These are phyloP conservation scores for Onychomys leucogaster DNA, from an alignment of 2,797 vertebrate species.

Conservation along the genomic window DNA sequence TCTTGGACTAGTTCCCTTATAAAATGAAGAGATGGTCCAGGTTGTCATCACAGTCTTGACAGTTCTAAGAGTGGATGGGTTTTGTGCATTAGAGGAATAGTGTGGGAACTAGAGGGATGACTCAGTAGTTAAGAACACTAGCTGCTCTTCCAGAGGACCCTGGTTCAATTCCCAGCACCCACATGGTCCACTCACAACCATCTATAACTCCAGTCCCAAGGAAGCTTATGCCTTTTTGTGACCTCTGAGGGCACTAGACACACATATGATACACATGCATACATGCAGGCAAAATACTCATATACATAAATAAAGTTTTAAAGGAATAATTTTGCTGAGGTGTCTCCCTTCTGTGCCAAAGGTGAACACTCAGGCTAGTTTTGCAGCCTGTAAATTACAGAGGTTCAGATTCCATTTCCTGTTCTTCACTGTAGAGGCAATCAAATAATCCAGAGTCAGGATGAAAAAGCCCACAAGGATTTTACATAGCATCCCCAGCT, in stretches of 20 bases:
- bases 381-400: conserved; percentile 37
- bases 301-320: neutral
- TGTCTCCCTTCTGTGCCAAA: conserved; percentile 44
- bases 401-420: conserved; percentile 12
- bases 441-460: conserved; percentile 29
- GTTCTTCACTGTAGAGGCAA: neutral
- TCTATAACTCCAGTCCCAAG: neutral
- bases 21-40: neutral
- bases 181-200: neutral
- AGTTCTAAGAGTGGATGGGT: neutral
- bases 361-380: conserved; percentile 45
- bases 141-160: neutral
- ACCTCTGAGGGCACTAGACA: neutral
- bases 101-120: neutral
- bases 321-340: neutral
- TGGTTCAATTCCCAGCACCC: neutral
- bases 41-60: neutral
- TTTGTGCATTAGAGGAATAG: neutral
- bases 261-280: neutral
- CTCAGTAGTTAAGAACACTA: neutral
- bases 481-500: neutral
- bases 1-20: neutral
- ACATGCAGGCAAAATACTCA: no score
- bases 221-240: neutral
- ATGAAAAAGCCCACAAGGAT: neutral